Evolutionary conservation across 2,113 vertebrate species (phyloP).

Genomic region (Gallinago paraguaiae): DNA sequence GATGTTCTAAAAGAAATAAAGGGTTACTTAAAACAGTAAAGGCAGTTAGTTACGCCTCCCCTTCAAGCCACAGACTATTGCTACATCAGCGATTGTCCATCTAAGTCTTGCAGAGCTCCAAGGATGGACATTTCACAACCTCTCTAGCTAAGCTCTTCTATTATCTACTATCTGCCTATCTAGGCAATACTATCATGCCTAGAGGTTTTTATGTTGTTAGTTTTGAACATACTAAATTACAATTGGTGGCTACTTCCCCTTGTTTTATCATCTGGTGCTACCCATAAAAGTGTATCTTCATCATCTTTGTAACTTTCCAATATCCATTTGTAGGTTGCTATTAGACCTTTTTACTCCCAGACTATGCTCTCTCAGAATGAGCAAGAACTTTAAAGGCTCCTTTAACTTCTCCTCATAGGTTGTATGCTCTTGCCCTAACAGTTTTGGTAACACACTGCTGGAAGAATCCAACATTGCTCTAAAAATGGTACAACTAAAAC

Average conservation of each 20-base stretch:
- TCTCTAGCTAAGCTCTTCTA: background rate
- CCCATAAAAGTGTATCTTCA: background rate
- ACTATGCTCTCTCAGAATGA: background rate
- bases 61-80: background rate
- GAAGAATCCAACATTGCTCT: background rate
- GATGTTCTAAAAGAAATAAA: background rate
- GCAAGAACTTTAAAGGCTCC: background rate
- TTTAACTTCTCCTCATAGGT: background rate
- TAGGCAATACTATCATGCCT: background rate
- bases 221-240: background rate
- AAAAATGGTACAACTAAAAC: background rate
- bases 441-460: background rate
- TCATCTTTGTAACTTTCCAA: background rate
- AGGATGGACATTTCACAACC: background rate
- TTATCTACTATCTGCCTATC: no score
- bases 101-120: background rate
- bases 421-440: background rate
- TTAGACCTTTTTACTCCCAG: background rate
- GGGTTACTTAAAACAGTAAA: background rate
- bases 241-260: rapidly evolving
- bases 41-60: background rate
- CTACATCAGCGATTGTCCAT: background rate
- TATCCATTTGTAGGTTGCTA: background rate
- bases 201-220: background rate
- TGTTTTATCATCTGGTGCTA: background rate